Evolutionary conservation across 2,113 vertebrate genomes (phyloP), one percentile per base, ranked within the genome.

Genomic region (Bolborhynchus lineola): DNA sequence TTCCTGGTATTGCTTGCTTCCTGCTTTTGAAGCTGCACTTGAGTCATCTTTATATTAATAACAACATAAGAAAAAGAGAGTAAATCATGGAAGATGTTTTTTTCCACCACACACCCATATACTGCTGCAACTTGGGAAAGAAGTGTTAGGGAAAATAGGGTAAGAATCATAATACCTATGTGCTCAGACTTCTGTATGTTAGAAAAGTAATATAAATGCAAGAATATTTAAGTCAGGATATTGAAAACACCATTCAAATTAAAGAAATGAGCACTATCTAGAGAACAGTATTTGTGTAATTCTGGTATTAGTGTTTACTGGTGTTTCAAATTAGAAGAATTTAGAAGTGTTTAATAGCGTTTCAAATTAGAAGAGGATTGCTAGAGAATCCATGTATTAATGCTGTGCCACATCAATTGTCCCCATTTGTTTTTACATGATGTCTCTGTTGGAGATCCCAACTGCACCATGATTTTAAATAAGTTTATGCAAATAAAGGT

Each of bases 201-300:
- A 64, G 33, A 33, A 84, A 53, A 50, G 9, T 7, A 18, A 10
- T 33, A 28, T 33, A 72, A 57, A 50, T 31, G 10, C 23, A 31
- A 6, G 16, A 55, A 16, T 77, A 4, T 57, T 91, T 77, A 13
- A 47, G 75, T 49, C 19, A 35, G 11, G 7, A 16, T 79, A 82
- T 15, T 59, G n/a, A 8, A 84, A 78, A 65, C 0, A 0, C 2
- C 2, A 2, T 82, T 64, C 35, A 33, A 65, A 62, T 59, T 67
- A 62, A 78, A 63, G 15, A 71, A 53, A 49, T 41, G 10, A 6
- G 0, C 4, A 29, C 10, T 70, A 23, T 18, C 8, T 80, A 37
- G 20, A 82, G 12, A 81, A 62, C 4, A n/a, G 1, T 31, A 39
- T 64, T 75, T 60, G 2, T 57, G 42, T 47, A 78, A 46, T 7